Evolutionary conservation across 2,888 invertebrate genomes (phyloP).

Genomic region (Drosophila planitibia): DNA sequence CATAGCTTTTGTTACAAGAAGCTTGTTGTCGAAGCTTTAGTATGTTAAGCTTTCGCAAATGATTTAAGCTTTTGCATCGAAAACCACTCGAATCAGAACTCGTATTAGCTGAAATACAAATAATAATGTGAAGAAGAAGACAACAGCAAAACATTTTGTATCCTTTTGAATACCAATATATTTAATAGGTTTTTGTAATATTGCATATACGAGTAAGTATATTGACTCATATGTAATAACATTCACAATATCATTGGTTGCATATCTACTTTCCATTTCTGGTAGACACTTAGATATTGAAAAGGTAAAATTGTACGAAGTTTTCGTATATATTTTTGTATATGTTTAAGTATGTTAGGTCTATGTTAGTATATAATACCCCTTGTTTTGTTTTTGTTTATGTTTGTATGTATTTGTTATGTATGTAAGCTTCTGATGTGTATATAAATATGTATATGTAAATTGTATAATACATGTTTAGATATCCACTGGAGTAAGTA

Average conservation of each 20-base stretch:
- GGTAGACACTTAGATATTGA: conserved; percentile 82
- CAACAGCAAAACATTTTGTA: conserved; percentile 7
- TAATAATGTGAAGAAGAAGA: neutral
- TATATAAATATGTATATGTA: conserved; percentile 34
- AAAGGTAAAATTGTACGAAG: conserved; percentile 81
- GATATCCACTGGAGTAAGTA: conserved; percentile 35
- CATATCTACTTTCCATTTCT: conserved; percentile 61
- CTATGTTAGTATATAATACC: conserved; percentile 36
- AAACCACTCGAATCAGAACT: neutral
- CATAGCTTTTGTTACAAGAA: neutral
- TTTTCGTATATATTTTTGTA: conserved; percentile 45
- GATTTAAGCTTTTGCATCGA: neutral
- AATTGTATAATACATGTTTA: conserved; percentile 52
- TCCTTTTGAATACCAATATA: conserved; percentile 72
- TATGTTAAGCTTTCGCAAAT: neutral
- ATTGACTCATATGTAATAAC: conserved; percentile 49
- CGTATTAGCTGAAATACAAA: neutral
- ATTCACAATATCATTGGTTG: conserved; percentile 52
- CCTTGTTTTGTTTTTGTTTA: conserved; percentile 35
- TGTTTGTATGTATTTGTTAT: conserved; percentile 33
- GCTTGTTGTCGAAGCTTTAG: neutral
- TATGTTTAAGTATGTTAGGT: conserved; percentile 33
- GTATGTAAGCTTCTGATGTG: conserved; percentile 28
- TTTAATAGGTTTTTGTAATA: conserved; percentile 66
- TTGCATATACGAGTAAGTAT: conserved; percentile 43